These are phyloP conservation scores for Typhlichthys subterraneus DNA, from an alignment of 2,797 vertebrate species.

Conservation along the genomic window DNA sequence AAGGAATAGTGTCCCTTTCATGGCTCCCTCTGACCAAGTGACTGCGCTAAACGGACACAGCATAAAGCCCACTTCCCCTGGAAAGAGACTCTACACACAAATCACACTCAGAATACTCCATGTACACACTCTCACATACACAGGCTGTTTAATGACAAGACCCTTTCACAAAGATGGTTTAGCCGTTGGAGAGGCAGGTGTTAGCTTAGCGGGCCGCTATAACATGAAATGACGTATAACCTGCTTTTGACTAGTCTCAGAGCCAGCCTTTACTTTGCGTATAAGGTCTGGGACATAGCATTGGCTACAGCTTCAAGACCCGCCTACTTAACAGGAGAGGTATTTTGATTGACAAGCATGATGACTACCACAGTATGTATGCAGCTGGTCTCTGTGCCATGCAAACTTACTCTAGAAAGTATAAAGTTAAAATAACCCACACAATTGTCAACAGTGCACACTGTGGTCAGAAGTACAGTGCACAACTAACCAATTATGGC, in stretches of 20 bases:
- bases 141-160: constrained; percentile 59
- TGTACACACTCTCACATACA: constrained; percentile 27
- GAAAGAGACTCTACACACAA: constrained; percentile 35
- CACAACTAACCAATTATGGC: too few species aligned
- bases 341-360: too few species aligned
- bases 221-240: constrained; percentile 16
- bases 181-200: constrained; percentile 61
- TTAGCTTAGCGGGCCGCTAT: constrained; percentile 34
- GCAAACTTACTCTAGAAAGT: too few species aligned
- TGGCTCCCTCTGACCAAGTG: constrained; percentile 52
- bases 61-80: constrained; percentile 76
- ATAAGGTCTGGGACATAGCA: too few species aligned
- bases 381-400: too few species aligned
- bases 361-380: too few species aligned
- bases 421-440: too few species aligned
- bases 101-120: constrained; percentile 8
- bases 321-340: background rate
- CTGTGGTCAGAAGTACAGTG: too few species aligned
- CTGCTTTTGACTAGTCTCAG: too few species aligned
- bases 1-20: constrained; percentile 77
- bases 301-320: too few species aligned
- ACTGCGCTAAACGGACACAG: constrained; percentile 65
- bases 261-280: too few species aligned
- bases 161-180: constrained; percentile 59
- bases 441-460: too few species aligned